Percentiles rank a stretch among this genome's conserved stretches.
phyloP scores from a whole-genome alignment of 1,140 invertebrate species.

The Anastrepha ludens region DNA sequence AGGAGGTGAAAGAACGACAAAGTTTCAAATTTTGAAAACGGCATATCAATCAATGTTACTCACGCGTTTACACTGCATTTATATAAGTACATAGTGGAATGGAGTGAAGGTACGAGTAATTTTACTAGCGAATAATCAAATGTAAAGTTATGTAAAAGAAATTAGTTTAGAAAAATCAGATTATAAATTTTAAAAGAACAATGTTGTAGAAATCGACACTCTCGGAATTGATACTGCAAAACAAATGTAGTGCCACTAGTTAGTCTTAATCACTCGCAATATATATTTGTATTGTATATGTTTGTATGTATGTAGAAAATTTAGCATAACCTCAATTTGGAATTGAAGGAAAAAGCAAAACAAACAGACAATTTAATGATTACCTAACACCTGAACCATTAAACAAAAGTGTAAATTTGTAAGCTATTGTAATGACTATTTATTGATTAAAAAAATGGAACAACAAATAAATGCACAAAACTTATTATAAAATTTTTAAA shows the following conservation, averaged over 20 bases:
- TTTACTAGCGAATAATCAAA: neutral
- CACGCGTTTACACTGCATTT: constrained; percentile 37
- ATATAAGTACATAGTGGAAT: neutral
- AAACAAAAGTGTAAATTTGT: constrained; percentile 10
- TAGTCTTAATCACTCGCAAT: neutral
- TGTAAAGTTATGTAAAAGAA: neutral
- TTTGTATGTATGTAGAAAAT: neutral
- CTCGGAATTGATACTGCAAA: neutral
- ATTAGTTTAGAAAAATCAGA: neutral
- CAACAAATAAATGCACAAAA: constrained; percentile 37
- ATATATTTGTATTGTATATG: neutral
- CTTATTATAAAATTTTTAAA: neutral
- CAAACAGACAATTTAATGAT: neutral
- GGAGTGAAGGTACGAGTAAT: neutral
- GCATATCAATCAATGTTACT: constrained; percentile 16
- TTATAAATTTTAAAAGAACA: neutral
- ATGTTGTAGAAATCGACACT: neutral
- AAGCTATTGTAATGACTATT: neutral
- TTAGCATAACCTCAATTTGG: neutral
- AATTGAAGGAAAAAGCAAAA: neutral
- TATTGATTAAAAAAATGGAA: neutral
- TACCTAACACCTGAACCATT: neutral
- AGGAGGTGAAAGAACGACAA: neutral
- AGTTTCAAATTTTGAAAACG: neutral
- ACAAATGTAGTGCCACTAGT: neutral